Percentiles rank a stretch among this genome's conserved stretches.
phyloP scores from a whole-genome alignment of 2,888 invertebrate genomes.

The Tachina lurida region DNA sequence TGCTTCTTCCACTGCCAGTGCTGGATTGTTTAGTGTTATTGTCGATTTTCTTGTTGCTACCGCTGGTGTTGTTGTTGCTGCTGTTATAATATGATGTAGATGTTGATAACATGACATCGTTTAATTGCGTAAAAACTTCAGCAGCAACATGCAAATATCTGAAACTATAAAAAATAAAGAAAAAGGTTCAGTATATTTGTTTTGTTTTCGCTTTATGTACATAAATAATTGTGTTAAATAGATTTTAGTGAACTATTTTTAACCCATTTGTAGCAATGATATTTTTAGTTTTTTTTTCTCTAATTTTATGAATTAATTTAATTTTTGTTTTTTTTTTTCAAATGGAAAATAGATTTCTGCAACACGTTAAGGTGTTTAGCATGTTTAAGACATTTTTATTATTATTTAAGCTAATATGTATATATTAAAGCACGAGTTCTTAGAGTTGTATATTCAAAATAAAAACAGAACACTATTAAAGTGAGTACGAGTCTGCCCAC shows the following conservation, averaged over 20 bases:
- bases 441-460: too few species aligned
- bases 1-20: slow-evolving; percentile 11
- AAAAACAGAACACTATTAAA: too few species aligned
- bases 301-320: too few species aligned
- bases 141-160: slow-evolving; percentile 63
- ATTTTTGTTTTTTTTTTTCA: too few species aligned
- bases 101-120: slow-evolving; percentile 73
- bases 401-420: too few species aligned
- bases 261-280: slow-evolving; percentile 5
- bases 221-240: slow-evolving; percentile 19
- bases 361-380: too few species aligned
- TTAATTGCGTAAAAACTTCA: slow-evolving; percentile 61
- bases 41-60: slow-evolving; percentile 46
- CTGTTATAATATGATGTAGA: slow-evolving; percentile 66
- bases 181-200: slow-evolving; percentile 4
- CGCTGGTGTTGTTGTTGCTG: slow-evolving; percentile 48
- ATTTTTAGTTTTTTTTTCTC: too few species aligned
- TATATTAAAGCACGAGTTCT: too few species aligned
- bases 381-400: too few species aligned
- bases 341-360: too few species aligned
- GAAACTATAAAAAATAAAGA: slow-evolving; percentile 44
- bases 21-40: slow-evolving; percentile 53
- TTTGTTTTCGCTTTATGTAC: background rate
- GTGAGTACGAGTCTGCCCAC: too few species aligned
- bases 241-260: background rate